phyloP scores from a whole-genome alignment of 1,140 invertebrate genomes.

The Agraylea sexmaculata region DNA sequence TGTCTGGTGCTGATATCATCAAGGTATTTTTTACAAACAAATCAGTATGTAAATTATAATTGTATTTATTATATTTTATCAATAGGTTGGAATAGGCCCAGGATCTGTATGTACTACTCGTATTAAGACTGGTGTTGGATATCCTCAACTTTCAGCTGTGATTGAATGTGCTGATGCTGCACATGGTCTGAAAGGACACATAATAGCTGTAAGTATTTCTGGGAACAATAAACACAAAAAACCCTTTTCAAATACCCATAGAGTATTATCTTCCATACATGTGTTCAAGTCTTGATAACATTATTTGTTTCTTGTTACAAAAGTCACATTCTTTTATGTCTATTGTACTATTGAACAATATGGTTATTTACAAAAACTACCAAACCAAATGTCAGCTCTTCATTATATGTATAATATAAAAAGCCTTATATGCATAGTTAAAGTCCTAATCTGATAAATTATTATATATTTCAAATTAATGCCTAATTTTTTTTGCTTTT shows the following conservation, averaged over 20 bases:
- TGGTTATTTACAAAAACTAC: too few relatives aligned
- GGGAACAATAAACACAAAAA: background rate
- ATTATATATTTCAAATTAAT: too few relatives aligned
- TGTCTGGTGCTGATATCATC: conserved; percentile 90
- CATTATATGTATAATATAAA: too few relatives aligned
- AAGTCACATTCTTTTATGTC: too few relatives aligned
- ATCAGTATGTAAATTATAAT: background rate
- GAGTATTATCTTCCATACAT: conserved; percentile 10
- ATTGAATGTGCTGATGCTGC: conserved; percentile 95
- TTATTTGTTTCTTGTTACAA: too few relatives aligned
- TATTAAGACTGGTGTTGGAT: conserved; percentile 90
- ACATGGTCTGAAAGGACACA: conserved; percentile 81
- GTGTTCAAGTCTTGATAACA: too few relatives aligned
- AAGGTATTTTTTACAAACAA: conserved; percentile 42
- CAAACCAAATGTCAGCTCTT: too few relatives aligned
- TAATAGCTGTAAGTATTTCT: conserved; percentile 71
- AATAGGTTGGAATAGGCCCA: conserved; percentile 80
- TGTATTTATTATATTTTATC: conserved; percentile 1
- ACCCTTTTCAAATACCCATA: background rate
- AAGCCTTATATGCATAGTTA: too few relatives aligned
- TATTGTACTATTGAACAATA: too few relatives aligned
- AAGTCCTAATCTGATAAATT: too few relatives aligned
- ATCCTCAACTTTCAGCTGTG: conserved; percentile 88
- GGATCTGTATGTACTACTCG: conserved; percentile 91
- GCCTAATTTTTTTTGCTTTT: too few relatives aligned